Conservation (phyloP, 1,140 invertebrate species). For the Harlomillsia oculata region DNA sequence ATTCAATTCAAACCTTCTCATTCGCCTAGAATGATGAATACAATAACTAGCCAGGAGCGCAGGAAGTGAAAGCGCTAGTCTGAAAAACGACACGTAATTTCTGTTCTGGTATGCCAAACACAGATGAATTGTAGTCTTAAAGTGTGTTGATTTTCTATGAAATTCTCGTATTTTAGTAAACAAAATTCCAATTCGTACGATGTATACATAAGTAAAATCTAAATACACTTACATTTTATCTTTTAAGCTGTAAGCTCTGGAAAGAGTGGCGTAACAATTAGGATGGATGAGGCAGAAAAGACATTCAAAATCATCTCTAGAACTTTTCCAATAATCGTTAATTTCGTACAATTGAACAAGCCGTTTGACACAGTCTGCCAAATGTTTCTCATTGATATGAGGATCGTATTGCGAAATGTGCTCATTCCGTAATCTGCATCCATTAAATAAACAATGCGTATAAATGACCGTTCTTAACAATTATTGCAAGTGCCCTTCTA, state of each 20-base stretch:
- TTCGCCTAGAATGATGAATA: constrained; percentile 16
- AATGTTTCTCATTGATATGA: constrained; percentile 50
- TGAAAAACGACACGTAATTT: constrained; percentile 27
- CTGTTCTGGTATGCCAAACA: constrained; percentile 18
- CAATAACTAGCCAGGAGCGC: constrained; percentile 14
- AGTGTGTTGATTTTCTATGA: constrained; percentile 2
- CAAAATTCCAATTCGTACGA: neutral
- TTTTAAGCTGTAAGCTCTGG: constrained; percentile 18
- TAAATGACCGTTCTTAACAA: neutral
- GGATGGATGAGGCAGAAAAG: constrained; percentile 19
- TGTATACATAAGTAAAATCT: neutral
- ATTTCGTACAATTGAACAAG: constrained; percentile 49
- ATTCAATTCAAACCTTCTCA: constrained; percentile 13
- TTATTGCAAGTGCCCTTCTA: neutral
- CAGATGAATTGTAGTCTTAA: constrained; percentile 12
- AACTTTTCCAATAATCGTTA: constrained; percentile 17
- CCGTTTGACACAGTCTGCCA: constrained; percentile 50
- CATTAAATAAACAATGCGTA: constrained; percentile 9
- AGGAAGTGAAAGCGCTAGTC: constrained; percentile 15
- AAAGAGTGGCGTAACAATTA: constrained; percentile 18
- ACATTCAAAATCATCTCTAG: constrained; percentile 27
- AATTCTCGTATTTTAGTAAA: neutral
- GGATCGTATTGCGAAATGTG: constrained; percentile 43
- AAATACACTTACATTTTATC: constrained; percentile 9
- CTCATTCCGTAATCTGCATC: constrained; percentile 27